A percentile compares a stretch with the other conserved stretches of the same genome.
Evolutionary conservation across 1,140 invertebrate species (phyloP).

Genomic region (Pteromalus puparum): DNA sequence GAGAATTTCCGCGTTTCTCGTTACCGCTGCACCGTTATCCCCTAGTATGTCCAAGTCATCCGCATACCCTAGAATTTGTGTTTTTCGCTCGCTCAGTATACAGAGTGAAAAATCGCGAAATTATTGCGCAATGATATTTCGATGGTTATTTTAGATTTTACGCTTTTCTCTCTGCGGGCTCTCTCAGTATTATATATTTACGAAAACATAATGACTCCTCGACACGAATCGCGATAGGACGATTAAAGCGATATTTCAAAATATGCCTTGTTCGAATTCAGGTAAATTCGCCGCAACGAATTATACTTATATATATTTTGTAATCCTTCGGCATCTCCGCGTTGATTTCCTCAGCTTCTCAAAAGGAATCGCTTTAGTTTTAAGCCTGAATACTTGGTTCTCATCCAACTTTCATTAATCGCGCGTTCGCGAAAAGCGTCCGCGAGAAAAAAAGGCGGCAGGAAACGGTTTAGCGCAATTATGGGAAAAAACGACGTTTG

Average conservation of each 20-base stretch:
- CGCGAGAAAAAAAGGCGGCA: background rate
- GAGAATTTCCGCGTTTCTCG: too few species aligned
- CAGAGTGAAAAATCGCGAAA: too few species aligned
- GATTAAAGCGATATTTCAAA: background rate
- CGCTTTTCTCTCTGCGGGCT: too few species aligned
- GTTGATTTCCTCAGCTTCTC: background rate
- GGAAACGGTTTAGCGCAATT: constrained; percentile 21
- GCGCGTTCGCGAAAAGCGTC: background rate
- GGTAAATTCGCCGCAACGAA: background rate
- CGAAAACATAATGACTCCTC: too few species aligned
- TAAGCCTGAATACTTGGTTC: background rate
- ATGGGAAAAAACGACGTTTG: background rate
- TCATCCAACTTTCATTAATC: background rate
- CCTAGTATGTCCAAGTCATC: too few species aligned
- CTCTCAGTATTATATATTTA: too few species aligned
- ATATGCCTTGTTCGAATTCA: background rate
- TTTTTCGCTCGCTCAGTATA: too few species aligned
- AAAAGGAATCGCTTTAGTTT: background rate
- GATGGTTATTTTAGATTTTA: too few species aligned
- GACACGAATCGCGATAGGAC: background rate
- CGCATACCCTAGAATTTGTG: too few species aligned
- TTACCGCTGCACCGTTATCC: too few species aligned
- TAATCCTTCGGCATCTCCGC: background rate
- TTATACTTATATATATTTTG: background rate
- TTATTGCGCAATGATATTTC: too few species aligned